Evolutionary conservation across 2,888 invertebrate genomes (phyloP).

Genomic region (Tenthredo notha): DNA sequence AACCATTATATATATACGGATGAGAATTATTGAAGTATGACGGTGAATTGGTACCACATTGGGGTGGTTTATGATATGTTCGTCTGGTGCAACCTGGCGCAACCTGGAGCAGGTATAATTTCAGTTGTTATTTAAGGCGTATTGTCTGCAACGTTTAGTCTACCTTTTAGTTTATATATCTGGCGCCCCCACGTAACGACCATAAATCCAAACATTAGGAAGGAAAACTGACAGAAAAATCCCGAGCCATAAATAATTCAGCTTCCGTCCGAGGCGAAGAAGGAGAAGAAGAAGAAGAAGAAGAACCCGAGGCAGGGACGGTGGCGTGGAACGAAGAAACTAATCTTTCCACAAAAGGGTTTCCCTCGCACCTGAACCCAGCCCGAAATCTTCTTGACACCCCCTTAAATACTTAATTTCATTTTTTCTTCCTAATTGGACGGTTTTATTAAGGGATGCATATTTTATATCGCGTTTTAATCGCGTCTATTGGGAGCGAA

Average conservation of each 20-base stretch:
- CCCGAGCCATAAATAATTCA: conserved; percentile 73
- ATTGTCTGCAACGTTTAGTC: conserved; percentile 4
- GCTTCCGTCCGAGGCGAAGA: conserved; percentile 57
- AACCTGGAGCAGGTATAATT: background rate
- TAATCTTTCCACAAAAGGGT: conserved; percentile 72
- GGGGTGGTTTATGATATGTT: background rate
- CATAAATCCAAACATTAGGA: conserved; percentile 54
- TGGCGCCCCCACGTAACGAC: conserved; percentile 54
- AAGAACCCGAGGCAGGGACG: background rate
- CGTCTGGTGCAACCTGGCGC: background rate
- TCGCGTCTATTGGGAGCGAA: conserved; percentile 75
- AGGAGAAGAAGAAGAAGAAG: background rate
- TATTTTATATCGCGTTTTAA: conserved; percentile 78
- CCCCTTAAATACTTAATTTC: conserved; percentile 77
- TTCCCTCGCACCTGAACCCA: conserved; percentile 61
- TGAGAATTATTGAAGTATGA: background rate
- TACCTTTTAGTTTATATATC: conserved; percentile 20
- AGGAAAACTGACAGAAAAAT: conserved; percentile 64
- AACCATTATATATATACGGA: too few species aligned
- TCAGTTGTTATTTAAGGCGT: background rate
- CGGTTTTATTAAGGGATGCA: conserved; percentile 78
- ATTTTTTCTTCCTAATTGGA: conserved; percentile 76
- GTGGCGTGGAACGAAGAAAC: conserved; percentile 62
- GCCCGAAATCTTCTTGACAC: conserved; percentile 68
- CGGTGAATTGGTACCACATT: background rate